Evolutionary conservation across 2,797 vertebrate species (phyloP).

Genomic region (Leucoraja ocellata): DNA sequence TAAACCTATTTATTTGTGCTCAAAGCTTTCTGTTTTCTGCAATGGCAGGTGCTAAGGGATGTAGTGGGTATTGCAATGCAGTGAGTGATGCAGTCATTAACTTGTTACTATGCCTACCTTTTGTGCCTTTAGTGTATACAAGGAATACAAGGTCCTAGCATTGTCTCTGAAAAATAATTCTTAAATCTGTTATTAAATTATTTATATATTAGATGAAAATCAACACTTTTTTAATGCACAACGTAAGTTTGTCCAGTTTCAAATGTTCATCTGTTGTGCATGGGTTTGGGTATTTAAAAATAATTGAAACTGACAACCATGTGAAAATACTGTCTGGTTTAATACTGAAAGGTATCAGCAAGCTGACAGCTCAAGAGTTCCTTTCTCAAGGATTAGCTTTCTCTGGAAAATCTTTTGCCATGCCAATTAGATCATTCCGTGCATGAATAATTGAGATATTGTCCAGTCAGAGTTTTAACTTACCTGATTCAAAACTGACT

Average conservation of each 20-base stretch:
- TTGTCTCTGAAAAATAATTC: neutral
- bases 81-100: no score
- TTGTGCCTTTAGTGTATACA: no score
- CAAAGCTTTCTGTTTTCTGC: no score
- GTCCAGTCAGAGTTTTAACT: neutral
- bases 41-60: no score
- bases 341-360: neutral
- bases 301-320: neutral
- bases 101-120: no score
- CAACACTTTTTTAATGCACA: neutral
- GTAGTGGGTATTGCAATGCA: no score
- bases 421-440: neutral
- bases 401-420: neutral
- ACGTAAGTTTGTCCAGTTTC: neutral
- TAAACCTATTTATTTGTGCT: no score
- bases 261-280: neutral
- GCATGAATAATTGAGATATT: neutral
- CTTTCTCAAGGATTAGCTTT: neutral
- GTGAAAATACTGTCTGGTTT: slow-evolving; percentile 14
- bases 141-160: no score
- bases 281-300: neutral
- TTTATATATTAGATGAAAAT: neutral
- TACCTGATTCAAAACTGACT: neutral
- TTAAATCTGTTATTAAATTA: neutral
- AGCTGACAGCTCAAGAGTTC: neutral